Base-by-base conservation (phyloP, 2,888 invertebrate genomes). In the Rhagium mordax region DNA sequence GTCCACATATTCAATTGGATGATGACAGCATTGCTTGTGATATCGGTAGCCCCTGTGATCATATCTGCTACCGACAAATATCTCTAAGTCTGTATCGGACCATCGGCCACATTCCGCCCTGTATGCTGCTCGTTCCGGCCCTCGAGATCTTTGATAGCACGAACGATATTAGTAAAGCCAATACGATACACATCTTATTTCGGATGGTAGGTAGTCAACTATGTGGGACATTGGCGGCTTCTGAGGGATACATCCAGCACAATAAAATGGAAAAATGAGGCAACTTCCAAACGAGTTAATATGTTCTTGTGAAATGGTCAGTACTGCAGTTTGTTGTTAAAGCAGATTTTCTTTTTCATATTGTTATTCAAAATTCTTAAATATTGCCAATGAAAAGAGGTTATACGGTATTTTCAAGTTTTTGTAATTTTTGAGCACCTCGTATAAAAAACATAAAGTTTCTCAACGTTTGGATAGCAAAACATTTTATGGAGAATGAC, bases 1-100 rank as follows among this genome's bases (percentile, higher is more conserved):
- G 77, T 74, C 77, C 53, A 65, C 72, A 49, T 27, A 72, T 65
- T 70, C 71, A 75, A 74, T 67, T 72, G 73, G 70, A 49, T 59
- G 78, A 74, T 78, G 78, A 78, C 78, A 76, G 76, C 68, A 49
- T 72, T 62, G 70, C 71, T 61, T 66, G 69, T 62, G 69, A 74
- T 75, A 74, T 73, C 78, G 74, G 78, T 74, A 78, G 78, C 76
- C 71, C 73, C 57, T 70, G 75, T 73, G 74, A 75, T 67, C 68
- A 64, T 76, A 78, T 78, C 71, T 68, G 70, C 74, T 74, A 74
- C 76, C 78, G 78, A 78, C 76, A 73, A 24, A 74, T 66, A 74
- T 72, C 67, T 70, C 51, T 51, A 51, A 55, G 20, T 41, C 53
- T 65, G 33, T 55, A 48, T 64, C 64, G 53, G 62, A 7, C 70